Percentiles rank a stretch among this genome's conserved stretches.
Evolutionary conservation across 2,797 vertebrate species (phyloP).

Genomic region (Coracias cyanogaster): DNA sequence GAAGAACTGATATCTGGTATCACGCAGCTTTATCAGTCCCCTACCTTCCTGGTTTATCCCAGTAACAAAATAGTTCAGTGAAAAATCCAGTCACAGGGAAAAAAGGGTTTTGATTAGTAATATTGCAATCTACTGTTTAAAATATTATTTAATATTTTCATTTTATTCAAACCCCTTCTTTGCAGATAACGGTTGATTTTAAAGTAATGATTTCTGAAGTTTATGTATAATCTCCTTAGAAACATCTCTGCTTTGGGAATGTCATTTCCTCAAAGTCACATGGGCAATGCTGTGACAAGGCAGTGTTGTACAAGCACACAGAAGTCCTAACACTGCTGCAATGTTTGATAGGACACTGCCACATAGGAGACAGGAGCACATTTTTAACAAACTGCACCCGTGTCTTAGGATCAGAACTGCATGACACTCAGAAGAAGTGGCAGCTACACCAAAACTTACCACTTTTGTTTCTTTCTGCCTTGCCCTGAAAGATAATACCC

Average conservation of each 20-base stretch:
- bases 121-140: neutral
- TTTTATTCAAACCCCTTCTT: neutral
- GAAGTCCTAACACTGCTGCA: neutral
- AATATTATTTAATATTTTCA: neutral
- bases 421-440: neutral
- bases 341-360: constrained; percentile 4
- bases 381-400: constrained; percentile 35
- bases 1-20: neutral
- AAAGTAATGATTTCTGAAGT: neutral
- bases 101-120: neutral
- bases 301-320: neutral
- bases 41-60: neutral
- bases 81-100: neutral
- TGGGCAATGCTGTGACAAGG: neutral
- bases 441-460: neutral
- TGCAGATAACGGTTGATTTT: neutral
- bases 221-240: neutral
- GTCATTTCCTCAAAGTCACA: constrained; percentile 31
- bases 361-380: neutral
- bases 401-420: neutral
- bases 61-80: neutral
- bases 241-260: neutral
- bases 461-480: neutral
- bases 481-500: neutral
- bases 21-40: neutral